Base-by-base conservation (phyloP, 1,140 invertebrate species). In the Diploscapter pachys region DNA sequence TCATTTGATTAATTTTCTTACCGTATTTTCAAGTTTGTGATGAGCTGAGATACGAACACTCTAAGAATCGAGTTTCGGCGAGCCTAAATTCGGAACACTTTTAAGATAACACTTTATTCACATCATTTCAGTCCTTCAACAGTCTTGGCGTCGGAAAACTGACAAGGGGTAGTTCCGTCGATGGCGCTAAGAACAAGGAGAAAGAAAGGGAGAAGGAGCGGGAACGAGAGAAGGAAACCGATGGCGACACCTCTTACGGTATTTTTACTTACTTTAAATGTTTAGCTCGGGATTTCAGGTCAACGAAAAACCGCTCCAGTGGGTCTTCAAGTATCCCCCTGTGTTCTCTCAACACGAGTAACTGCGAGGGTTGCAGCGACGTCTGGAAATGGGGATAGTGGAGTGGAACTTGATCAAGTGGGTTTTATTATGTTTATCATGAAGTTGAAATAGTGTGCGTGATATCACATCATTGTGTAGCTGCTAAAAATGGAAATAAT, bases 91-190 rank as follows among this genome's bases (percentile, higher is more conserved):
- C 31, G 31, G 31, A 31, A 31, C 31, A 31, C 50, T 9, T 61
- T 13, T 4, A 13, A 48, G 2, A 6, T n/a, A 0, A 57, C 31
- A 48, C 11, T 50, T 5, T 52, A 63, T 50, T 8, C 59, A 52
- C 9, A 8, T n/a, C 6, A 5, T 67, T 78, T 67, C 53, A 78
- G 77, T 76, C 77, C 5, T 78, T 78, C 75, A 77, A 78, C 62
- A 77, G 72, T 69, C 63, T 76, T 49, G 71, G 68, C 56, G 77
- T 59, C 3, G 56, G 71, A 11, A 73, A 70, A 4, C 64, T 81
- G 55, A 77, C 79, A 57, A 68, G 80, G 31, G 78, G 72, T 13
- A 72, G 62, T 8, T 72, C 70, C 55, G 74, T 79, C n/a, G 76
- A 80, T 56, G 79, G 76, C 50, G 63, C 72, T 68, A 54, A n/a